phyloP scores from a whole-genome alignment of 2,113 vertebrate species.

The Ailurus styani region DNA sequence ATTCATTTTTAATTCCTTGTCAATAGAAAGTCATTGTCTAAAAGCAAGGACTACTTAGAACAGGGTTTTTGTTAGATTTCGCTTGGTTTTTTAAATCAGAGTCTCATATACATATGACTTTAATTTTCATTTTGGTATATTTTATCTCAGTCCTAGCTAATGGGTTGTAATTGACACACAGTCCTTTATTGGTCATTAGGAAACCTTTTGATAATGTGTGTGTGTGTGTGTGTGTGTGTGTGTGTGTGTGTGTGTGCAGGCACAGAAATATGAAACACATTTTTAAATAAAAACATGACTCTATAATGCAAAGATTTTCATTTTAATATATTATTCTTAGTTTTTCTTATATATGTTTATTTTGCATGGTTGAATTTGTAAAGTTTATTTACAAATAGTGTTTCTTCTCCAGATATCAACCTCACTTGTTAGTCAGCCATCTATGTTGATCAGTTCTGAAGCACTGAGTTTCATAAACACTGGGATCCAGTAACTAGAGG shows the following conservation, averaged over 20 bases:
- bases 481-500: neutral
- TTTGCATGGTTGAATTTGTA: constrained; percentile 1
- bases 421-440: neutral
- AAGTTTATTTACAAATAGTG: neutral
- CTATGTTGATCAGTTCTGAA: neutral
- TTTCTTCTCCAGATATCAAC: neutral
- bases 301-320: neutral
- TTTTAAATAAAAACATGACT: neutral
- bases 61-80: neutral
- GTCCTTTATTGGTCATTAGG: neutral
- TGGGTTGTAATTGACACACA: neutral
- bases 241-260: neutral
- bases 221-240: neutral
- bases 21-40: neutral
- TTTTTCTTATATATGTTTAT: neutral
- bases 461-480: neutral
- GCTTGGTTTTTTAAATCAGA: neutral
- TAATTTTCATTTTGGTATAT: constrained; percentile 8
- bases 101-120: constrained; percentile 4
- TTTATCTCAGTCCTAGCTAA: neutral
- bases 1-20: neutral
- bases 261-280: neutral
- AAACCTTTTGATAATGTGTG: neutral
- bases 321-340: neutral
- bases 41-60: neutral